A percentile compares a stretch with the other conserved stretches of the same genome.
Conservation (phyloP, 2,113 vertebrate species). For the Amia ocellicauda region DNA sequence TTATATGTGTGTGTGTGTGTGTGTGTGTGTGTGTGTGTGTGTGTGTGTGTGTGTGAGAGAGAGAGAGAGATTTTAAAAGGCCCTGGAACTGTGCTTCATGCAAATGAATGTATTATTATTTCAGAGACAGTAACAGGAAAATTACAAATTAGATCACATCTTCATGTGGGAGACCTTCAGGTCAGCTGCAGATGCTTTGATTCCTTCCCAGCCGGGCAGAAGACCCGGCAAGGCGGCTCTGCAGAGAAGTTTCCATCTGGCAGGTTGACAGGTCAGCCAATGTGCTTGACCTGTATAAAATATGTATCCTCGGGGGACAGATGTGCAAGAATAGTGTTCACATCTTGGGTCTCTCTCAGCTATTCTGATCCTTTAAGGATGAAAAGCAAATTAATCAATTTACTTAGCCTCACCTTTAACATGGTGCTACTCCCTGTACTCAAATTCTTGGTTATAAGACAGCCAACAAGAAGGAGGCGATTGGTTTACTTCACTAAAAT, state of each 20-base stretch:
- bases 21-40: too few relatives aligned
- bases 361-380: not conserved
- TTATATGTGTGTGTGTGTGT: too few relatives aligned
- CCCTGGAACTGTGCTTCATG: too few relatives aligned
- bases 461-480: not conserved
- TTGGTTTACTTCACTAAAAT: not conserved
- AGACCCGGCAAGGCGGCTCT: not conserved
- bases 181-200: not conserved
- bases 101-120: not conserved
- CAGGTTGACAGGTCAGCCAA: not conserved
- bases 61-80: too few relatives aligned
- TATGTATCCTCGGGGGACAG: not conserved
- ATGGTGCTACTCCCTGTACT: not conserved
- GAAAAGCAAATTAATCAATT: not conserved
- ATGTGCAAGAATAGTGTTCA: not conserved
- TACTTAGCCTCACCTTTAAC: not conserved
- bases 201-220: not conserved
- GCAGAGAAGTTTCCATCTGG: not conserved
- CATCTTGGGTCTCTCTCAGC: too few relatives aligned
- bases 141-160: not conserved
- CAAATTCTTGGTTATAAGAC: not conserved
- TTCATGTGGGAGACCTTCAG: not conserved
- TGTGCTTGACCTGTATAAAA: not conserved
- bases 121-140: not conserved
- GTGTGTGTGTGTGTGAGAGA: too few relatives aligned